phyloP scores from a whole-genome alignment of 1,140 invertebrate genomes.

The Zaprionus tsacasi region DNA sequence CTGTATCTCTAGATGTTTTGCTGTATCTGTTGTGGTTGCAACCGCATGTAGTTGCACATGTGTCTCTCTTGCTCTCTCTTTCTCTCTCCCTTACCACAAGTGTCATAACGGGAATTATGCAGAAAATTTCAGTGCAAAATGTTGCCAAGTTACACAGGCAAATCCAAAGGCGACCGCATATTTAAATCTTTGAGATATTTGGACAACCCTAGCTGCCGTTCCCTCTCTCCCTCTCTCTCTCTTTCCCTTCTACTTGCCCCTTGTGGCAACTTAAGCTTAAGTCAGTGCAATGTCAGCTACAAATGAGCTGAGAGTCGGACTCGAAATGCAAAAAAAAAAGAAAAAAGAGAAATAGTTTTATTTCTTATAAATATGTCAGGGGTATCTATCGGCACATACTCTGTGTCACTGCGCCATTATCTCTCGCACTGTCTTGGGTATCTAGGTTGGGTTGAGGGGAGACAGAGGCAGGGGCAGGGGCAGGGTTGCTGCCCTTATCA shows the following conservation, averaged over 20 bases:
- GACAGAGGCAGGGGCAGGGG: background rate
- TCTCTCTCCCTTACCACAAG: constrained; percentile 54
- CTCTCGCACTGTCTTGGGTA: constrained; percentile 5
- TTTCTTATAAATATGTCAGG: background rate
- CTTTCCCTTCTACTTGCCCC: too few relatives aligned
- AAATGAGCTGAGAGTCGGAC: background rate
- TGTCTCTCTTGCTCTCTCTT: constrained; percentile 12
- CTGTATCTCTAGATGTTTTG: constrained; percentile 25
- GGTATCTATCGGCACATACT: background rate
- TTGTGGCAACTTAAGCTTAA: background rate
- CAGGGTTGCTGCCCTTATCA: constrained; percentile 50
- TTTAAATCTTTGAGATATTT: constrained; percentile 41
- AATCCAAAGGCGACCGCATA: constrained; percentile 40
- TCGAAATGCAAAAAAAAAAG: background rate
- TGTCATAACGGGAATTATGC: constrained; percentile 78
- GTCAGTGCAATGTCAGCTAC: background rate
- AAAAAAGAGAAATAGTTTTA: too few relatives aligned
- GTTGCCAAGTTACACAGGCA: constrained; percentile 36
- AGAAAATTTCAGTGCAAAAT: constrained; percentile 72
- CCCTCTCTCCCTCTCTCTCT: too few relatives aligned
- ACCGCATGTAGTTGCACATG: constrained; percentile 52
- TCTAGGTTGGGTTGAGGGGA: constrained; percentile 10
- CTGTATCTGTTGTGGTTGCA: constrained; percentile 36
- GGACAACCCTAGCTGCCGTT: background rate
- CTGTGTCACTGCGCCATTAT: background rate